phyloP scores from a whole-genome alignment of 1,140 invertebrate species.

The Teleopsis dalmanni region DNA sequence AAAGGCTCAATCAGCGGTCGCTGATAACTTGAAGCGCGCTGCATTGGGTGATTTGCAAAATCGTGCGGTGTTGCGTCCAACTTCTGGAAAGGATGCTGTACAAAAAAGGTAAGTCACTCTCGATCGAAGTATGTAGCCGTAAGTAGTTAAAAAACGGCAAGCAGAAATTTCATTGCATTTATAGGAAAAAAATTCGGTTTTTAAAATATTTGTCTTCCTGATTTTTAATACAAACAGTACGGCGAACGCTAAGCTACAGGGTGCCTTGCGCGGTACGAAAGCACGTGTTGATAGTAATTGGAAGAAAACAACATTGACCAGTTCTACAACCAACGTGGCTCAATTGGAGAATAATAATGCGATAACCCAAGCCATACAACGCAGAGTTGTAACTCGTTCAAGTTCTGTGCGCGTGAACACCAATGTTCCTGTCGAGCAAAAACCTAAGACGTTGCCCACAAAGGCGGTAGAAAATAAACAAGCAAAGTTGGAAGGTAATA shows the following conservation, averaged over 20 bases:
- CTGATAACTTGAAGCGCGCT: constrained; percentile 30
- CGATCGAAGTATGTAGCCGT: no score
- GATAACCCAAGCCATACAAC: not conserved
- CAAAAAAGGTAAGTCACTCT: constrained; percentile 42
- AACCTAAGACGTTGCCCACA: constrained; percentile 15
- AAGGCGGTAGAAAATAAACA: constrained; percentile 18
- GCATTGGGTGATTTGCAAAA: constrained; percentile 41
- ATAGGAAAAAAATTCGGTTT: no score
- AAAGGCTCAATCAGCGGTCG: constrained; percentile 28
- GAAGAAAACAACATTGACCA: constrained; percentile 30
- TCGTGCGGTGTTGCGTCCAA: constrained; percentile 24
- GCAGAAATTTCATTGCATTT: no score
- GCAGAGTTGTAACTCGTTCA: constrained; percentile 22
- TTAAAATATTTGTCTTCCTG: no score
- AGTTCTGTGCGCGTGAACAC: constrained; percentile 23
- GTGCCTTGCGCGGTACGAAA: constrained; percentile 26
- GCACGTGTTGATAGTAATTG: constrained; percentile 39
- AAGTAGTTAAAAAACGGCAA: no score
- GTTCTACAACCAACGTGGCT: constrained; percentile 10
- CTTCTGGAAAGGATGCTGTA: constrained; percentile 24
- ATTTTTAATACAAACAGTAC: no score
- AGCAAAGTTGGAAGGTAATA: constrained; percentile 11
- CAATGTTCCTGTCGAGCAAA: constrained; percentile 7
- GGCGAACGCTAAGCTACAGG: constrained; percentile 27
- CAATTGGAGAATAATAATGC: no score